Evolutionary conservation across 2,113 vertebrate genomes (phyloP).

Genomic region (Scytalopus superciliaris): DNA sequence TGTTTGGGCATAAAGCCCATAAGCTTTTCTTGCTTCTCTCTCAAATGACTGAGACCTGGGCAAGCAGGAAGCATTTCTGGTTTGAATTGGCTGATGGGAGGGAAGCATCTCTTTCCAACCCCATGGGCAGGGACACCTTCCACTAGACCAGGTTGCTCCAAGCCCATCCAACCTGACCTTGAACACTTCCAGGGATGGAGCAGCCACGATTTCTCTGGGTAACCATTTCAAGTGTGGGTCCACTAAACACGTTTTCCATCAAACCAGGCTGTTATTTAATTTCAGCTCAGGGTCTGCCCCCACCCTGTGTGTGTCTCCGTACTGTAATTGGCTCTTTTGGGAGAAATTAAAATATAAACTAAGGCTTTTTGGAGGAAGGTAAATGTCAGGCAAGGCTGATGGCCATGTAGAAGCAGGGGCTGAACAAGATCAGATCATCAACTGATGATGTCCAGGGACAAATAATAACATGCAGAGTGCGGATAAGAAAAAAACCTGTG

Average conservation of each 20-base stretch:
- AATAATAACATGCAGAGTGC: neutral
- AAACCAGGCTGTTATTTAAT: neutral
- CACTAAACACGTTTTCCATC: neutral
- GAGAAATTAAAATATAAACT: neutral
- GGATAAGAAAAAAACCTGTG: neutral
- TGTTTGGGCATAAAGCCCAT: neutral
- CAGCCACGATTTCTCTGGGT: neutral
- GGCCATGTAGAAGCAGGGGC: neutral
- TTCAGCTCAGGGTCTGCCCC: neutral
- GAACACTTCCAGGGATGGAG: neutral
- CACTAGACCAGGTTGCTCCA: neutral
- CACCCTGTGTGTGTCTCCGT: neutral
- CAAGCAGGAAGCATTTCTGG: neutral
- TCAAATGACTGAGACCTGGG: neutral
- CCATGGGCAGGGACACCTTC: neutral
- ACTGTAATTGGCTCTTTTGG: neutral
- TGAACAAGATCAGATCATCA: neutral
- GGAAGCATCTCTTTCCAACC: neutral
- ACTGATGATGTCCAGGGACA: neutral
- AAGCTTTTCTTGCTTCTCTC: neutral
- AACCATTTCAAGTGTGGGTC: neutral
- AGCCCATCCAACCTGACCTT: neutral
- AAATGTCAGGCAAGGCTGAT: neutral
- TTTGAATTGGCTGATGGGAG: neutral
- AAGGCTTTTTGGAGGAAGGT: neutral